phyloP scores from a whole-genome alignment of 1,140 invertebrate species.

The Hycleus phaleratus region DNA sequence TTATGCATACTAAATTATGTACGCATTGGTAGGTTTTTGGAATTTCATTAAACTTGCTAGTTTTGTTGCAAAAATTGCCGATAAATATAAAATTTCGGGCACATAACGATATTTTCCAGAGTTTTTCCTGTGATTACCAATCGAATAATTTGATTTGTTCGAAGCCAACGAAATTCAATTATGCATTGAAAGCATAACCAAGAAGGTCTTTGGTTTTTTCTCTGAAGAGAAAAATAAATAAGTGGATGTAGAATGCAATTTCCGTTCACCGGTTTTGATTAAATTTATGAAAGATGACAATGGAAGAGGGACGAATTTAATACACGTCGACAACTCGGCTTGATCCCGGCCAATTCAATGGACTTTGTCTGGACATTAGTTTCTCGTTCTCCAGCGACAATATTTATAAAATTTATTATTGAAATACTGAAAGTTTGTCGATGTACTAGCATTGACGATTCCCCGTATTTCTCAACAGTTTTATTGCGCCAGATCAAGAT shows the following conservation, averaged over 20 bases:
- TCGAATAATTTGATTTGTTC: too few relatives aligned
- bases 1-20: not conserved
- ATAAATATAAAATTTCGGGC: too few relatives aligned
- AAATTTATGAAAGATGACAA: constrained; percentile 31
- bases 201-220: too few relatives aligned
- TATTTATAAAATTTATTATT: too few relatives aligned
- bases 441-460: not conserved
- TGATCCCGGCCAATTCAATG: constrained; percentile 16
- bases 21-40: constrained; percentile 6
- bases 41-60: constrained; percentile 2
- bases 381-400: too few relatives aligned
- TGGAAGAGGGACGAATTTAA: constrained; percentile 22
- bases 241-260: constrained; percentile 18
- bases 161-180: too few relatives aligned
- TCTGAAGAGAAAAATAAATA: not conserved
- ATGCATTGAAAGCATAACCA: too few relatives aligned
- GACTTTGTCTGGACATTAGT: constrained; percentile 5
- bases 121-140: too few relatives aligned
- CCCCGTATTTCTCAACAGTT: constrained; percentile 7
- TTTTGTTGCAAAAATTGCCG: too few relatives aligned
- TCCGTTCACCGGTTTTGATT: constrained; percentile 24
- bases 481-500: constrained; percentile 10
- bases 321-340: constrained; percentile 16
- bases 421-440: too few relatives aligned
- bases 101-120: too few relatives aligned